Base-by-base conservation (phyloP, 2,888 invertebrate species). In the Ceraclea dissimilis region DNA sequence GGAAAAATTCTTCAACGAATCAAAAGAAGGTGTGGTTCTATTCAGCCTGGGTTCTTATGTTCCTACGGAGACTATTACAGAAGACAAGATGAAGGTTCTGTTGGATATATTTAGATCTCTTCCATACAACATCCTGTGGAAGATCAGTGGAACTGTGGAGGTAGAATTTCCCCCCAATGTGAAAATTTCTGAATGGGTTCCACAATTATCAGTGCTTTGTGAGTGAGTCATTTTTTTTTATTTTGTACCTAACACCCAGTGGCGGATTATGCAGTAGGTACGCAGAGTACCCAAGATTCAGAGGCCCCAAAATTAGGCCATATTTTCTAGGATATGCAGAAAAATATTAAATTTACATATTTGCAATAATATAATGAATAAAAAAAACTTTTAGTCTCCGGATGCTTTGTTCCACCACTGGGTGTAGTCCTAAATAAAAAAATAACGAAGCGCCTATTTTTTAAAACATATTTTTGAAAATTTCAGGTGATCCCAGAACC, bases 31-130 rank as follows among this genome's bases (percentile, higher is more conserved):
- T 10, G 73, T 80, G 19, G 76, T 82, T 54, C 81, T 78, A 65
- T 78, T 81, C 71, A 79, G 79, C 60, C 78, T 81, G 63, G 82
- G 82, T 11, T 81, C 81, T 5, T 78, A 80, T 74, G 71, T 82
- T 1, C 67, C 73, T 18, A 76, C 78, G 33, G 79, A 80, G 65
- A 75, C 77, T 1, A 77, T 81, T 60, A 73, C 79, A 1, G 67
- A 67, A 43, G 69, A 73, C 11, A 74, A 69, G 62, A 63, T 79
- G 47, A 67, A 72, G 56, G 70, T 70, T 51, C 74, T 82, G 61
- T 73, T 81, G 60, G 67, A 70, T 21, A 79, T 74, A 2, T 72
- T 82, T 59, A 74, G 76, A 0, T 71, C 75, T 43, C 64, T 83
- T 43, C 73, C 79, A n/a, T 76, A 79, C 64, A 72, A 73, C 2